Base-by-base conservation (phyloP, 2,797 vertebrate species). In the Aldrovandia affinis region DNA sequence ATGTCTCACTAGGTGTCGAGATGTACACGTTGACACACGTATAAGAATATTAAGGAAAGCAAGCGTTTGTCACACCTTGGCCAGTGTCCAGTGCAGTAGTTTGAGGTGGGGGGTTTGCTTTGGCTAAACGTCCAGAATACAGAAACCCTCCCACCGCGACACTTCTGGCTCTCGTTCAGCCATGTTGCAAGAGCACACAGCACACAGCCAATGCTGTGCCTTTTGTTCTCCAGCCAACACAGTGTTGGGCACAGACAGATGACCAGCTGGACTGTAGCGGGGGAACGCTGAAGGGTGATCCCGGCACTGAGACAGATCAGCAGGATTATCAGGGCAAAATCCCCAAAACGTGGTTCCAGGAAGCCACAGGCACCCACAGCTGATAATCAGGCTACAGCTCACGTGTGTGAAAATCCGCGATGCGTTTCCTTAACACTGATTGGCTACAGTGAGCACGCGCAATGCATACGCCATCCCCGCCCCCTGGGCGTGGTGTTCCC, bases 11-110 rank as follows among this genome's bases (percentile, higher is more conserved):
- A 6, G 20, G 7, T 22, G 55, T 15, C 55, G 1, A 57, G 18
- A 3, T 22, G 20, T 20, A 3, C 55, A 57, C 14, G 14, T 52
- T 14, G 14, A 18, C 55, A n/a, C 61, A 25, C 0, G 61, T 63
- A 63, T n/a, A 63, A 9, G n/a, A 63, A 79, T 52, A 83, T 83
- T 1, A 70, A 79, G 44, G 78, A 87, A 47, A 42, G n/a, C 61
- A 63, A 25, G 25, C 39, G 25, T 30, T 83, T 86, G 88, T 30
- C 12, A 30, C 36, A 2, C 18, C 36, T 18, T 3, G 6, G n/a
- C 0, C n/a, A 30, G 61, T 63, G 61, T 3, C 9, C 61, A 1
- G 61, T 30, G 0, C 30, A 33, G 59, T 4, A 63, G 59, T 28
- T 63, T 63, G 0, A 28, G 59, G 4, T 14, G 33, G 28, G 57